Conservation (phyloP, 1,140 invertebrate species). For the Dendroctonus valens region DNA sequence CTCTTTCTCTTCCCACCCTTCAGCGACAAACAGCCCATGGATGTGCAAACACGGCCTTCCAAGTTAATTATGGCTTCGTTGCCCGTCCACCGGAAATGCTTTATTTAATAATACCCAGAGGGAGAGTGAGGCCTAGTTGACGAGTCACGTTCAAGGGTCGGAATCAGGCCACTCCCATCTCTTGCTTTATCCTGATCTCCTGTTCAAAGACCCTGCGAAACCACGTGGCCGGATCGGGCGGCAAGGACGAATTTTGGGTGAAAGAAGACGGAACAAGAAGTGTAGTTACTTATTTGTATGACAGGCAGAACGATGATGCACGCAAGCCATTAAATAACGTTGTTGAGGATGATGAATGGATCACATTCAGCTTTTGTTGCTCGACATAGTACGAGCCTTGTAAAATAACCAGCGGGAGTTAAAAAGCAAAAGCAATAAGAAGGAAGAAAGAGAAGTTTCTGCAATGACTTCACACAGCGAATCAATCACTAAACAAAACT, state of each 20-base stretch:
- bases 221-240: constrained; percentile 27
- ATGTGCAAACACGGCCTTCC: background rate
- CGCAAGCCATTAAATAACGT: background rate
- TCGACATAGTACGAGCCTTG: too few species aligned
- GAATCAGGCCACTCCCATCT: constrained; percentile 30
- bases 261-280: constrained; percentile 5
- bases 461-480: too few species aligned
- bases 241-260: constrained; percentile 27
- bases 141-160: constrained; percentile 30
- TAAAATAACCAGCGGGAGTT: too few species aligned
- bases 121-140: constrained; percentile 23
- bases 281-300: background rate
- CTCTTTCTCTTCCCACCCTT: too few species aligned
- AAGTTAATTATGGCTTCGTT: constrained; percentile 16
- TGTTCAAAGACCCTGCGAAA: constrained; percentile 33
- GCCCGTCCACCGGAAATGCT: constrained; percentile 8
- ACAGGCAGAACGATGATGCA: background rate
- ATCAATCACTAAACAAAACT: too few species aligned
- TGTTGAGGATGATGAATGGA: too few species aligned
- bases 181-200: constrained; percentile 29
- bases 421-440: too few species aligned
- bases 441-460: too few species aligned
- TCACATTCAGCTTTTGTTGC: too few species aligned
- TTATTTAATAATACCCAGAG: constrained; percentile 15
- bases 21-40: too few species aligned